Base-by-base conservation (phyloP, 2,888 invertebrate species). In the Pelosia muscerda region DNA sequence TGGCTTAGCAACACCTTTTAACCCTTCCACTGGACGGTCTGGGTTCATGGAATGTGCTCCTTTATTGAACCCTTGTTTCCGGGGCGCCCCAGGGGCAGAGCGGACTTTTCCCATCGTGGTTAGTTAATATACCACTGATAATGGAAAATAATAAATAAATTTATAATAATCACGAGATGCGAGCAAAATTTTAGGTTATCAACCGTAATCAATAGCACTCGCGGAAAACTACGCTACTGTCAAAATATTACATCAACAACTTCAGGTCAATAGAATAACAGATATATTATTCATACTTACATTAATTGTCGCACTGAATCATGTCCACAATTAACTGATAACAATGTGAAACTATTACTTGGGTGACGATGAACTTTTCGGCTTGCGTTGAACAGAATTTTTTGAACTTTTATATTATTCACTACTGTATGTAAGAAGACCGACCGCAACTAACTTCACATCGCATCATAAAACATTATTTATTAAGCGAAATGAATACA, bases 11-110 rank as follows among this genome's bases (percentile, higher is more conserved):
- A 98, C 98, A 65, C 98, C 98, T 92, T 98, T 97, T 66, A 98
- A 92, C 0, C 97, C 97, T 83, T 97, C 97, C 22, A 95, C 96
- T 19, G 97, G 95, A 64, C 98, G 96, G 79, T 99, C 98, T 26
- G 99, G 98, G 90, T 99, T 99, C 98, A 99, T 98, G 66, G 98
- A 98, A 94, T 99, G 99, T 49, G 96, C 96, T 49, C 98, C 98
- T 85, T 96, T 97, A 86, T 98, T 98, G 85, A 98, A 96, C 63
- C 98, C 97, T 95, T 98, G 96, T 85, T 96, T 98, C 15, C 97
- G 96, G 94, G 98, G 97, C 38, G 97, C 95, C 65, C 97, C 97
- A 84, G 96, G 90, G 1, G 95, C 91, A 71, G 97, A 97, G 69
- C 96, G 95, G 75, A 97, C 96, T 95, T 98, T 98, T 53, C 97